phyloP scores from a whole-genome alignment of 1,140 invertebrate species.

The Theocolax elegans region DNA sequence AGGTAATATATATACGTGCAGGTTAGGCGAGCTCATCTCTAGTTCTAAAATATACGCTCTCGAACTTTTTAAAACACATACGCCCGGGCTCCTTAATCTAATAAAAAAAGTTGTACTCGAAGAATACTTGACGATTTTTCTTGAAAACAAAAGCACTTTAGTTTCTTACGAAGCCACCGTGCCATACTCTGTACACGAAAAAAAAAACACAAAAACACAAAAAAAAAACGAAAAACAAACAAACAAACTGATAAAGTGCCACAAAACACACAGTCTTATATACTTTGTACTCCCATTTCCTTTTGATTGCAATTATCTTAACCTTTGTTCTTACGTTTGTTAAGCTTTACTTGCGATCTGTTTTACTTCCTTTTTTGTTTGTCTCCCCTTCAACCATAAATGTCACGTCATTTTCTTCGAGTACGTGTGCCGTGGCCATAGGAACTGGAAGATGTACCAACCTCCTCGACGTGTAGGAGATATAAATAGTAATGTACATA shows the following conservation, averaged over 20 bases:
- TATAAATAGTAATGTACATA: too few species aligned
- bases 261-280: neutral
- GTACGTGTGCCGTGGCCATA: too few species aligned
- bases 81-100: neutral
- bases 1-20: too few species aligned
- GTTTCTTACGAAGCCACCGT: too few species aligned
- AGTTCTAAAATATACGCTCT: neutral
- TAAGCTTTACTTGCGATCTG: neutral
- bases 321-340: conserved; percentile 4
- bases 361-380: neutral
- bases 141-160: conserved; percentile 19
- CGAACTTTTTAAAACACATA: neutral
- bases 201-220: too few species aligned
- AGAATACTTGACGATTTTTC: conserved; percentile 13
- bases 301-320: conserved; percentile 3
- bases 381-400: neutral
- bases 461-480: too few species aligned
- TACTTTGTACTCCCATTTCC: neutral
- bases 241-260: conserved; percentile 3
- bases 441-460: too few species aligned
- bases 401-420: too few species aligned
- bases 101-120: conserved; percentile 1
- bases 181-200: too few species aligned
- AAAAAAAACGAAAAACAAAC: too few species aligned
- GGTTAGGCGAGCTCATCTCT: neutral